Base-by-base conservation (phyloP, 2,113 vertebrate species). In the Tupaia tana region DNA sequence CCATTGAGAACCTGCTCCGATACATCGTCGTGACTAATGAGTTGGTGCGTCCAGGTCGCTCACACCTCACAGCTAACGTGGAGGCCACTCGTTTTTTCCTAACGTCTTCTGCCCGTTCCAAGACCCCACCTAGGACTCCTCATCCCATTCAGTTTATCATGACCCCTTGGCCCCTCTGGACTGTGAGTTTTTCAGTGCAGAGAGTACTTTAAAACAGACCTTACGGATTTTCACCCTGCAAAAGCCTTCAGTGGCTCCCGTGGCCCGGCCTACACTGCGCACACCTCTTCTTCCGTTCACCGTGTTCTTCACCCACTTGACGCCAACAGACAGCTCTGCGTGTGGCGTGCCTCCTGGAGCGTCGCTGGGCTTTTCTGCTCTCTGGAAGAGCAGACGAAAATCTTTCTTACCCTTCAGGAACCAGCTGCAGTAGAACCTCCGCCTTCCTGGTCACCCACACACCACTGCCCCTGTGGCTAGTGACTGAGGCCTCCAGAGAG, bases 231-330 rank as follows among this genome's bases (percentile, higher is more conserved):
- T 67, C 20, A 61, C 58, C 59, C 29, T 15, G 69, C 12, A 79
- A 71, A 89, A 71, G 12, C 73, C 43, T 85, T 89, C 19, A 0
- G 1, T 24, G 80, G 24, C 61, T 79, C 67, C 69, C 1, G 3
- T 3, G 20, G 13, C 15, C 81, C 24, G 2, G 5, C 27, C 59
- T 29, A 19, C 6, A 12, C 2, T 3, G 1, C 6, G 24, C 3
- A 18, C 12, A 6, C 8, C 7, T 74, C 56, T 43, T 34, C 54
- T 67, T 73, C 77, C 24, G 19, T 13, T 52, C 29, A 9, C 58
- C 61, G 27, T 9, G 2, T 20, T 52, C 69, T 85, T 56, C 61
- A 24, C 20, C 31, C 31, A 31, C 12, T 4, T 1, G 15, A 1
- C 7, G 9, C 22, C 25, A 31, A 56, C 52, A 25, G 11, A 16